Evolutionary conservation across 2,888 invertebrate species (phyloP).

Genomic region (Imbricaverruca yamaguchii): DNA sequence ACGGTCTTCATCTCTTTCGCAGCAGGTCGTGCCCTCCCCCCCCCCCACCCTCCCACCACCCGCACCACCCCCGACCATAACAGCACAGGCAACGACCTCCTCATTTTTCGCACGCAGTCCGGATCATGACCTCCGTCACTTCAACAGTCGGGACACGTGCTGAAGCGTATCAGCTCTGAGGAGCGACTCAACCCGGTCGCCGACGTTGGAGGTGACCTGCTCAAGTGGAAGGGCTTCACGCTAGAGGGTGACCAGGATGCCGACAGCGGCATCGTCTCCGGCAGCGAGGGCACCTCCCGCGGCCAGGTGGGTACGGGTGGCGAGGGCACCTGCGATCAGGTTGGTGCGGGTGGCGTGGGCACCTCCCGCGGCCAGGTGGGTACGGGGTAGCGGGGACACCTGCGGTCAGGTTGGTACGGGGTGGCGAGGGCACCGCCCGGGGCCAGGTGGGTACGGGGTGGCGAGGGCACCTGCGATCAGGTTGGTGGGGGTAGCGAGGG

Average conservation of each 20-base stretch:
- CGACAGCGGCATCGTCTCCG: background rate
- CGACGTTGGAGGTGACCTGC: background rate
- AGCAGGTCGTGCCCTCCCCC: no score
- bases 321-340: no score
- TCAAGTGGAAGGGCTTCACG: background rate
- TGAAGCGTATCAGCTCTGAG: conserved; percentile 9
- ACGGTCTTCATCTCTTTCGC: no score
- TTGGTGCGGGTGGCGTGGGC: background rate
- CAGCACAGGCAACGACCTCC: no score
- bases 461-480: no score
- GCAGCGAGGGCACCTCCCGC: no score
- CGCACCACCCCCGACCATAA: no score
- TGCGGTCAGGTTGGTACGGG: background rate
- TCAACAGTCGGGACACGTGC: background rate
- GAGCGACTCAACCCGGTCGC: background rate
- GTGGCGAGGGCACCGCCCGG: no score
- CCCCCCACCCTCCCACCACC: no score
- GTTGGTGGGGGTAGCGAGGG: background rate
- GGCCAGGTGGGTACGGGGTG: no score
- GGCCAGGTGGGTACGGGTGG: no score
- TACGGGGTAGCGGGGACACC: background rate
- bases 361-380: background rate
- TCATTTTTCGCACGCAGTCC: no score
- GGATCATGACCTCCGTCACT: background rate
- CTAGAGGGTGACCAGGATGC: background rate